A percentile compares a stretch with the other conserved stretches of the same genome.
Evolutionary conservation across 2,888 invertebrate genomes (phyloP).

Genomic region (Epinotia brunnichana): DNA sequence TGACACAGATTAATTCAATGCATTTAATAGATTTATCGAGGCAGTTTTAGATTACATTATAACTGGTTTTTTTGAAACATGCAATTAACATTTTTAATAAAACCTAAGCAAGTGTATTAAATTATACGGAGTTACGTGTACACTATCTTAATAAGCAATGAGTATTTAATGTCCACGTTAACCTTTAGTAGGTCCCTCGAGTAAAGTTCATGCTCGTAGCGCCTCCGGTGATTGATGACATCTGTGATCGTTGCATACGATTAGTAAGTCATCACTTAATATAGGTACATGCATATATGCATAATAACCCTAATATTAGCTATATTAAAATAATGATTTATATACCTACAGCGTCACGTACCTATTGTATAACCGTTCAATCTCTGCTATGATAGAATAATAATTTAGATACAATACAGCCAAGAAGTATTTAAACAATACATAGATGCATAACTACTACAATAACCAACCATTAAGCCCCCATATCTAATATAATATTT

Average conservation of each 20-base stretch:
- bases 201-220: conserved; percentile 32
- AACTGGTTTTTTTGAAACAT: neutral
- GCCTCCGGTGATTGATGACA: conserved; percentile 32
- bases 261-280: conserved; percentile 19
- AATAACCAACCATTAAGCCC: too few species aligned
- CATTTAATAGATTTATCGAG: conserved; percentile 4
- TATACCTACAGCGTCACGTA: too few species aligned
- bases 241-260: conserved; percentile 23
- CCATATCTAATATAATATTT: too few species aligned
- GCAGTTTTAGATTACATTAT: neutral
- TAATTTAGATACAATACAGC: too few species aligned
- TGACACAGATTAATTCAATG: conserved; percentile 28
- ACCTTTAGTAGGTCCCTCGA: conserved; percentile 33
- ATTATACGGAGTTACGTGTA: conserved; percentile 14
- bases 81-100: neutral
- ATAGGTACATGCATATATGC: neutral
- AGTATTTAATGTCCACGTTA: conserved; percentile 40
- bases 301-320: too few species aligned
- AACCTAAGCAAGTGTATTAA: conserved; percentile 17
- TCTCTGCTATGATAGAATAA: neutral
- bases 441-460: too few species aligned
- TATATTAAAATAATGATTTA: neutral
- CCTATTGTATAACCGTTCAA: neutral
- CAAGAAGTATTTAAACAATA: too few species aligned
- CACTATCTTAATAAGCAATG: conserved; percentile 28